phyloP scores from a whole-genome alignment of 2,888 invertebrate species.

The Chalcosyrphus nemorum region DNA sequence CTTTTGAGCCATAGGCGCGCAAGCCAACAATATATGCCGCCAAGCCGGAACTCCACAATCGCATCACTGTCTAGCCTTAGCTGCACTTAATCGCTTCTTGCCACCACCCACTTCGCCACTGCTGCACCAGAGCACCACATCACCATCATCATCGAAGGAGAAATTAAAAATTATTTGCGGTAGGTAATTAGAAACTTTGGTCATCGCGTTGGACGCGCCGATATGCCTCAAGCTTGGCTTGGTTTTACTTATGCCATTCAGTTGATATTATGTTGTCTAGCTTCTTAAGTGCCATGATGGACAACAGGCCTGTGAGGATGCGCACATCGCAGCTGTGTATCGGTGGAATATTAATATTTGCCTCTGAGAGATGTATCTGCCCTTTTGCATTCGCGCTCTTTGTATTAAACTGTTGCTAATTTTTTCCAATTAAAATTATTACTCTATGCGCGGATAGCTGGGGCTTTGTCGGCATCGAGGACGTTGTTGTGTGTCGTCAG shows the following conservation, averaged over 20 bases:
- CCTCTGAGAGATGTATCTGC: conserved; percentile 15
- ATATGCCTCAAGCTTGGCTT: conserved; percentile 12
- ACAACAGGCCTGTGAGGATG: not conserved
- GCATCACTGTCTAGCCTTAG: conserved; percentile 24
- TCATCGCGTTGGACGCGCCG: conserved; percentile 12
- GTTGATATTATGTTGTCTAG: conserved; percentile 46
- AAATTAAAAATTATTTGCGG: conserved; percentile 65
- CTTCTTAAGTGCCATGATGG: conserved; percentile 19
- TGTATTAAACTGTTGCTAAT: conserved; percentile 59
- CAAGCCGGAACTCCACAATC: conserved; percentile 29
- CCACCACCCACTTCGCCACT: conserved; percentile 54
- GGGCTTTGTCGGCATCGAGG: conserved; percentile 49
- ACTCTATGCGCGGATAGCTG: conserved; percentile 11
- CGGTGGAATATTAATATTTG: conserved; percentile 51
- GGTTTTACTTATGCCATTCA: not conserved
- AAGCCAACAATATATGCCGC: not conserved
- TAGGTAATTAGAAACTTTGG: conserved; percentile 68
- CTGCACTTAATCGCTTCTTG: conserved; percentile 41
- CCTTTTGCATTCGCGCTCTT: conserved; percentile 3
- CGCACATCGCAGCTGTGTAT: conserved; percentile 3
- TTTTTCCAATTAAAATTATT: conserved; percentile 59
- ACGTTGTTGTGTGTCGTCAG: too few relatives aligned
- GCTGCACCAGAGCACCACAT: too few relatives aligned
- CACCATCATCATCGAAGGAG: not conserved
- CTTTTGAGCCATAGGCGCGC: not conserved